Conservation (phyloP, 1,140 invertebrate species). For the Aphelenchoides fujianensis region DNA sequence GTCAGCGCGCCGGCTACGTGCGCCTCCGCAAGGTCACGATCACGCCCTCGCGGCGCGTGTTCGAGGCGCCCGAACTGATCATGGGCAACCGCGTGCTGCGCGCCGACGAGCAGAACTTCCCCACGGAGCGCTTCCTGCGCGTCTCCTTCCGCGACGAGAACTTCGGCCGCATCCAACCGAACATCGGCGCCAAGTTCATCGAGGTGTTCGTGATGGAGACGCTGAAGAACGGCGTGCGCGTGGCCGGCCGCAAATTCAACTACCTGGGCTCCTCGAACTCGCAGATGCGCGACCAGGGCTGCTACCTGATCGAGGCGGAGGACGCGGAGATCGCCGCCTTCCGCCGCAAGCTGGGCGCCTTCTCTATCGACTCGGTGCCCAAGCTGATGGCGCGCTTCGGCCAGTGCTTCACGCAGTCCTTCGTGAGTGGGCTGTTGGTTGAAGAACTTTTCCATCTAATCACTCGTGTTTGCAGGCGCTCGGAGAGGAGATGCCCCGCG, state of each 20-base stretch:
- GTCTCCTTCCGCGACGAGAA: conserved; percentile 45
- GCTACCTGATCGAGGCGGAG: conserved; percentile 47
- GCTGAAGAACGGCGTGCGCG: conserved; percentile 24
- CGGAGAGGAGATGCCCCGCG: conserved; percentile 27
- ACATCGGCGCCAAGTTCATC: conserved; percentile 31
- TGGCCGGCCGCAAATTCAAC: conserved; percentile 38
- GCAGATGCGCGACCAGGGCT: conserved; percentile 51
- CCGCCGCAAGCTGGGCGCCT: conserved; percentile 33
- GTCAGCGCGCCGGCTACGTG: conserved; percentile 36
- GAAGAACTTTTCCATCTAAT: no score
- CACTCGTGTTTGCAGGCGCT: neutral
- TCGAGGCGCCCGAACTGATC: conserved; percentile 40
- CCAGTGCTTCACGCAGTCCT: conserved; percentile 52
- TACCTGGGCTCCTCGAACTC: conserved; percentile 53
- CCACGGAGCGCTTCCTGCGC: conserved; percentile 32
- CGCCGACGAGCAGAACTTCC: conserved; percentile 28
- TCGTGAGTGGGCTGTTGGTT: conserved; percentile 20
- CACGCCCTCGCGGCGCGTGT: conserved; percentile 42
- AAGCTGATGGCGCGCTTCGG: conserved; percentile 54
- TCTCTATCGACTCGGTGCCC: conserved; percentile 41
- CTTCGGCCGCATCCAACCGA: conserved; percentile 17
- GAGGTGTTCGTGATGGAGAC: conserved; percentile 24
- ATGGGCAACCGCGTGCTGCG: conserved; percentile 48
- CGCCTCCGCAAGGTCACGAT: conserved; percentile 47
- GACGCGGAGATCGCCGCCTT: conserved; percentile 25